These are phyloP conservation scores for Andrena hattorfiana DNA, from an alignment of 2,888 invertebrate genomes.

Conservation along the genomic window DNA sequence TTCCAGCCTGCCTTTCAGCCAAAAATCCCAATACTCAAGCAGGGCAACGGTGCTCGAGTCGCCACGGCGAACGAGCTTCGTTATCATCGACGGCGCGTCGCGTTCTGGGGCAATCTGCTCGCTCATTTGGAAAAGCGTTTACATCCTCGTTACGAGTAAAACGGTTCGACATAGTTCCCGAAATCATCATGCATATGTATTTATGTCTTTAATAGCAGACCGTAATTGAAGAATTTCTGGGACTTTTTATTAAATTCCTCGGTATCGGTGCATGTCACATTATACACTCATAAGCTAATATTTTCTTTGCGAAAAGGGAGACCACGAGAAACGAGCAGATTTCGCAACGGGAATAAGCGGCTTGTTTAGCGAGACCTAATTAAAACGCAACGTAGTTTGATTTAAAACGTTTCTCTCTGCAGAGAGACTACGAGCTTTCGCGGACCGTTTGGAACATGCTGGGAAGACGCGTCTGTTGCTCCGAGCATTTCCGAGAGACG, in stretches of 20 bases:
- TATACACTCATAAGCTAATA: neutral
- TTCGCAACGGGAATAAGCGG: neutral
- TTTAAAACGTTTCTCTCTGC: constrained; percentile 15
- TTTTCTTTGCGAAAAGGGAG: neutral
- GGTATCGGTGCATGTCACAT: neutral
- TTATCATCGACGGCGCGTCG: constrained; percentile 27
- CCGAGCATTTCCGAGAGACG: constrained; percentile 8
- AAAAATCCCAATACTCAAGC: neutral
- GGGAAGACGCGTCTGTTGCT: constrained; percentile 5
- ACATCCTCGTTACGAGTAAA: too few relatives aligned
- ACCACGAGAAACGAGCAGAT: neutral
- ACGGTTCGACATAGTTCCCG: too few relatives aligned
- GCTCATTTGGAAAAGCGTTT: too few relatives aligned
- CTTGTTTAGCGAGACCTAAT: neutral
- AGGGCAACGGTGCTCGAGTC: constrained; percentile 3
- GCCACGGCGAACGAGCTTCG: constrained; percentile 26
- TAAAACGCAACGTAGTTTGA: constrained; percentile 8
- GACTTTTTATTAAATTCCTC: too few relatives aligned
- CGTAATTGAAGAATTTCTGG: too few relatives aligned
- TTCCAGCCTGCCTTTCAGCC: constrained; percentile 34
- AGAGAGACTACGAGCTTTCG: neutral
- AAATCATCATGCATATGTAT: too few relatives aligned
- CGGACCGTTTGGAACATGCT: constrained; percentile 1
- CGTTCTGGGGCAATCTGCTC: neutral
- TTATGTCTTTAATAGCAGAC: too few relatives aligned